Percentiles rank a stretch among this genome's conserved stretches.
phyloP scores from a whole-genome alignment of 2,888 invertebrate species.

The Cataglyphis altisquamis region DNA sequence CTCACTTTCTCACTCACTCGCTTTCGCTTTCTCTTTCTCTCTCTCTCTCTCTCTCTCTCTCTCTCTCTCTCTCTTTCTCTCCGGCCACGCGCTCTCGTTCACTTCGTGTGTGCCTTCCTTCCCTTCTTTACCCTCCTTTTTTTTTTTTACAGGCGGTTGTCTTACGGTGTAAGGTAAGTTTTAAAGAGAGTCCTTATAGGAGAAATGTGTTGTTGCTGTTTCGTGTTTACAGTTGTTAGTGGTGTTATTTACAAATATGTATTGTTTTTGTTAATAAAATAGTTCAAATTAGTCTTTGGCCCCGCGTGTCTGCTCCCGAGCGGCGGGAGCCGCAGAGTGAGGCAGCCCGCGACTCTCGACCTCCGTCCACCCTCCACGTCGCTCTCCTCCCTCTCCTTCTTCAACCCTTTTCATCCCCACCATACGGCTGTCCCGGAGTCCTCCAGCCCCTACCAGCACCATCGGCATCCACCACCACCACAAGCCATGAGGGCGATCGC shows the following conservation, averaged over 20 bases:
- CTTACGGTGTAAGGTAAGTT: slow-evolving; percentile 67
- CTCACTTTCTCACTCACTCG: slow-evolving; percentile 38
- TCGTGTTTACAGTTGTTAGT: slow-evolving; percentile 72
- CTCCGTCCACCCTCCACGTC: slow-evolving; percentile 73
- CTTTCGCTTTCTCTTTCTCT: slow-evolving; percentile 30
- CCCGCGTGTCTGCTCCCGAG: slow-evolving; percentile 87
- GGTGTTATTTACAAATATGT: slow-evolving; percentile 84
- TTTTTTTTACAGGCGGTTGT: slow-evolving; percentile 60
- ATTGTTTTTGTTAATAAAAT: slow-evolving; percentile 83
- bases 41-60: slow-evolving; percentile 21
- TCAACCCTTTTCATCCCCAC: slow-evolving; percentile 33
- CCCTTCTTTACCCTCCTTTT: slow-evolving; percentile 35
- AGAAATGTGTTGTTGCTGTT: slow-evolving; percentile 68
- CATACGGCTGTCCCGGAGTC: slow-evolving; percentile 28
- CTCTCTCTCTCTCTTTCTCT: slow-evolving; percentile 31
- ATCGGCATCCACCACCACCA: slow-evolving; percentile 48
- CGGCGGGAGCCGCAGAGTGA: slow-evolving; percentile 87
- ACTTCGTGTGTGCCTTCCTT: slow-evolving; percentile 16
- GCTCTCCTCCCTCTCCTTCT: slow-evolving; percentile 61
- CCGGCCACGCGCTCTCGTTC: slow-evolving; percentile 43
- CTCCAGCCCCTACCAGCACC: slow-evolving; percentile 49
- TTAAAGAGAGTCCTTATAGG: slow-evolving; percentile 68
- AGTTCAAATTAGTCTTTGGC: slow-evolving; percentile 84
- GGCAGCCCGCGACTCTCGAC: slow-evolving; percentile 82
- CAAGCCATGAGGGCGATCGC: slow-evolving; percentile 60